A percentile compares a stretch with the other conserved stretches of the same genome.
Evolutionary conservation across 2,797 vertebrate species (phyloP).

Genomic region (Hydrolagus colliei): DNA sequence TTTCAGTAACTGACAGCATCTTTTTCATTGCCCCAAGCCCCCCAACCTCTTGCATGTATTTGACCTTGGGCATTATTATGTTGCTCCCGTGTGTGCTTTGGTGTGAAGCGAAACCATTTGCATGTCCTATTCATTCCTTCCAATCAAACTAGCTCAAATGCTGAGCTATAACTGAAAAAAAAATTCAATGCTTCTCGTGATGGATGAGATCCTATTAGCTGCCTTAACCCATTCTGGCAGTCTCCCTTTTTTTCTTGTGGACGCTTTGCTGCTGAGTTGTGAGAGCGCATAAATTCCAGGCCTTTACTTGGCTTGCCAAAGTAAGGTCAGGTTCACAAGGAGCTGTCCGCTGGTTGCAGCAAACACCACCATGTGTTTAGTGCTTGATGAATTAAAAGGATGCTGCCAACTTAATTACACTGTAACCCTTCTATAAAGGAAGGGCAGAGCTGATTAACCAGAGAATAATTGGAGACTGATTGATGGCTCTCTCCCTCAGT

Average conservation of each 20-base stretch:
- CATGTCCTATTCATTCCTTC: slow-evolving; percentile 42
- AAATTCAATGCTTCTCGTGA: slow-evolving; percentile 40
- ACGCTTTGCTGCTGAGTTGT: neutral
- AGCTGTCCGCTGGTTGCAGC: slow-evolving; percentile 58
- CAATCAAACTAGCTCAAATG: slow-evolving; percentile 45
- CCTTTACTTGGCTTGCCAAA: neutral
- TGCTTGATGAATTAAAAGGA: slow-evolving; percentile 81
- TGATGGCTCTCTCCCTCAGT: slow-evolving; percentile 69
- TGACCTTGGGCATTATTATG: slow-evolving; percentile 59
- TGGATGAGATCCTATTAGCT: slow-evolving; percentile 35
- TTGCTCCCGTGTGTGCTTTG: slow-evolving; percentile 47
- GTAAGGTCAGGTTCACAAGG: slow-evolving; percentile 59
- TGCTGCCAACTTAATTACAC: slow-evolving; percentile 81
- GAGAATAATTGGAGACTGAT: slow-evolving; percentile 76
- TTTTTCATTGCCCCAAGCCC: slow-evolving; percentile 53
- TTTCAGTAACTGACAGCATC: slow-evolving; percentile 59
- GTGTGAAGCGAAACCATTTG: slow-evolving; percentile 50
- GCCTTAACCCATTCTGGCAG: slow-evolving; percentile 24
- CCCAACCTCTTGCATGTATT: slow-evolving; percentile 52
- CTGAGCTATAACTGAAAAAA: slow-evolving; percentile 40
- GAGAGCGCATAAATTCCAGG: neutral
- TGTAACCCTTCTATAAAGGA: slow-evolving; percentile 80
- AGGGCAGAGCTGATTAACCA: slow-evolving; percentile 78
- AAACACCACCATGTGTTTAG: slow-evolving; percentile 68
- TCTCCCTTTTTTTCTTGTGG: slow-evolving; percentile 34